Percentiles rank a stretch among this genome's conserved stretches.
Conservation (phyloP, 2,888 invertebrate species). For the Folsomia candida region DNA sequence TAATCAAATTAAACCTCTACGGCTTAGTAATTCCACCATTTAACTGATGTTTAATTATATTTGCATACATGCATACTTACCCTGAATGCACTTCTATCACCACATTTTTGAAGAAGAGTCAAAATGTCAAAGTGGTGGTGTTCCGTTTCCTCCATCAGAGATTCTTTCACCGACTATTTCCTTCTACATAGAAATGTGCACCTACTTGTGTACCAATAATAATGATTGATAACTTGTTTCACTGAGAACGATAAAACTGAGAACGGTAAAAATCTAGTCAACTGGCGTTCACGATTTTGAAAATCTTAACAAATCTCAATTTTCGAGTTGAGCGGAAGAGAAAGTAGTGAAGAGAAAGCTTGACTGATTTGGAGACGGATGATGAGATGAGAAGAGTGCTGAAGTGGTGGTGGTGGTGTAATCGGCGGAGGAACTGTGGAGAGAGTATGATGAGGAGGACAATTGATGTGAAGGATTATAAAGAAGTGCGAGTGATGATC, state of each 20-base stretch:
- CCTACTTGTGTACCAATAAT: neutral
- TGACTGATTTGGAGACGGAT: neutral
- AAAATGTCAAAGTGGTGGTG: conserved; percentile 47
- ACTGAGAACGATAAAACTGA: neutral
- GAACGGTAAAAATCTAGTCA: neutral
- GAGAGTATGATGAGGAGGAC: conserved; percentile 8
- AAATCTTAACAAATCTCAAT: neutral
- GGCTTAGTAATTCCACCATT: too few species aligned
- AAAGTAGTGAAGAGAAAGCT: neutral
- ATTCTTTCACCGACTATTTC: neutral
- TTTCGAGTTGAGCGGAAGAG: neutral
- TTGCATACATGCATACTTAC: too few species aligned
- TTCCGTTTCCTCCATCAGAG: conserved; percentile 29
- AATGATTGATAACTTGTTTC: neutral
- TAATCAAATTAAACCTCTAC: too few species aligned
- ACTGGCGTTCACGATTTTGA: neutral
- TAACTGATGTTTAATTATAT: too few species aligned
- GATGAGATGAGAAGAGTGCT: too few species aligned
- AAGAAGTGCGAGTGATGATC: conserved; percentile 38
- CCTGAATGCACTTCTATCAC: conserved; percentile 50
- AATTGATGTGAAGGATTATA: conserved; percentile 10
- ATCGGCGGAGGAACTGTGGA: neutral
- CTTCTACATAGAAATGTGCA: neutral
- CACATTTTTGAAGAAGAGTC: conserved; percentile 47
- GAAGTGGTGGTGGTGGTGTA: neutral